Evolutionary conservation across 2,797 vertebrate genomes (phyloP).

Genomic region (Megalops cyprinoides): DNA sequence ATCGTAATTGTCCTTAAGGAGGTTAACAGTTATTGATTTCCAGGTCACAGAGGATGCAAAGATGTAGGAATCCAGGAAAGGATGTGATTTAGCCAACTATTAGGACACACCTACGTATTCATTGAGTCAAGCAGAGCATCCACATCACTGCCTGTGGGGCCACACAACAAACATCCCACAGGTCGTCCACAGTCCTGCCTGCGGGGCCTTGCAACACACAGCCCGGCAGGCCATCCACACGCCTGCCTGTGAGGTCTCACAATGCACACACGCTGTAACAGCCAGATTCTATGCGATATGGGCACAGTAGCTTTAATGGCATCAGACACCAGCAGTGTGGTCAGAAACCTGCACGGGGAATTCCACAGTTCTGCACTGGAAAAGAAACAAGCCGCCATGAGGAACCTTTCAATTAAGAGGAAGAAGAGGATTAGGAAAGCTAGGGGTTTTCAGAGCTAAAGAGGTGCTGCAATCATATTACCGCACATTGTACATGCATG

Average conservation of each 20-base stretch:
- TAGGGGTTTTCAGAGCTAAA: neutral
- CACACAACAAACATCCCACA: neutral
- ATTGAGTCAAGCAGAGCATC: slow-evolving; percentile 49
- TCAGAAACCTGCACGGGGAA: neutral
- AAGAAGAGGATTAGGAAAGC: neutral
- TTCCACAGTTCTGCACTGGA: neutral
- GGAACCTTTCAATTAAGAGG: neutral
- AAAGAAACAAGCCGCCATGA: neutral
- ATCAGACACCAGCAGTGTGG: neutral
- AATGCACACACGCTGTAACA: neutral
- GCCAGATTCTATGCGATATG: neutral
- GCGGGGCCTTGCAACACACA: too few species aligned
- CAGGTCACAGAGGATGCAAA: too few species aligned
- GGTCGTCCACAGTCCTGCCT: too few species aligned
- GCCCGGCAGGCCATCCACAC: too few species aligned
- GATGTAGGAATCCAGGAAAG: too few species aligned
- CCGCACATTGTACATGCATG: too few species aligned
- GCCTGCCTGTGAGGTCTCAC: too few species aligned
- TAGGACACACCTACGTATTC: too few species aligned
- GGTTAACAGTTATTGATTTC: too few species aligned
- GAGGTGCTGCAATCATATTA: too few species aligned
- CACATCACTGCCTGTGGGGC: slow-evolving; percentile 25
- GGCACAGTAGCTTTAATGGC: neutral
- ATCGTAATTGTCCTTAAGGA: too few species aligned
- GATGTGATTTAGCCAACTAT: slow-evolving; percentile 47